Percentiles rank a stretch among this genome's conserved stretches.
Evolutionary conservation across 1,140 invertebrate species (phyloP).

Genomic region (Prorops nasuta): DNA sequence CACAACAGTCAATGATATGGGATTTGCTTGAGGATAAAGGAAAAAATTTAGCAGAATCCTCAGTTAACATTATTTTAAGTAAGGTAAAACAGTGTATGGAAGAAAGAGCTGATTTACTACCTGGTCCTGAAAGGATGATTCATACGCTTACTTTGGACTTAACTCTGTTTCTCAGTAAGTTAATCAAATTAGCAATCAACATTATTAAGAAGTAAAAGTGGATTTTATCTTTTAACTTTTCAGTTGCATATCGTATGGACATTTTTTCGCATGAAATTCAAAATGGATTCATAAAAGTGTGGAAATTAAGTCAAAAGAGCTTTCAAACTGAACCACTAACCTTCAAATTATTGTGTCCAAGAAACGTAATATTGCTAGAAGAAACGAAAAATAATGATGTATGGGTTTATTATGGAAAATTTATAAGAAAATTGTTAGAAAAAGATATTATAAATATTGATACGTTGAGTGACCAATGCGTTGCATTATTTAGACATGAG

Average conservation of each 20-base stretch:
- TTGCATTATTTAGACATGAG: constrained; percentile 51
- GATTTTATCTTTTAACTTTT: too few relatives aligned
- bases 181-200: not conserved
- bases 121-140: constrained; percentile 31
- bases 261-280: constrained; percentile 38
- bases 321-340: constrained; percentile 31
- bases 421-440: constrained; percentile 42
- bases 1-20: constrained; percentile 34
- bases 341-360: constrained; percentile 43
- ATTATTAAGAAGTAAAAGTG: not conserved
- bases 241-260: constrained; percentile 38
- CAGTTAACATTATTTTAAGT: constrained; percentile 26
- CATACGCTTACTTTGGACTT: constrained; percentile 42
- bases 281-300: constrained; percentile 43
- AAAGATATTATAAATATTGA: constrained; percentile 45
- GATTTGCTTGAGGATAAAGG: constrained; percentile 41
- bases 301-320: constrained; percentile 35
- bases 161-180: constrained; percentile 43
- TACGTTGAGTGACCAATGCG: constrained; percentile 48
- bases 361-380: constrained; percentile 51
- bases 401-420: constrained; percentile 39
- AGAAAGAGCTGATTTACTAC: constrained; percentile 37
- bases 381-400: constrained; percentile 29
- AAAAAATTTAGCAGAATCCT: constrained; percentile 23
- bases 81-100: constrained; percentile 31